These are phyloP conservation scores for Bombus ignitus DNA, from an alignment of 1,140 invertebrate species.

Conservation along the genomic window DNA sequence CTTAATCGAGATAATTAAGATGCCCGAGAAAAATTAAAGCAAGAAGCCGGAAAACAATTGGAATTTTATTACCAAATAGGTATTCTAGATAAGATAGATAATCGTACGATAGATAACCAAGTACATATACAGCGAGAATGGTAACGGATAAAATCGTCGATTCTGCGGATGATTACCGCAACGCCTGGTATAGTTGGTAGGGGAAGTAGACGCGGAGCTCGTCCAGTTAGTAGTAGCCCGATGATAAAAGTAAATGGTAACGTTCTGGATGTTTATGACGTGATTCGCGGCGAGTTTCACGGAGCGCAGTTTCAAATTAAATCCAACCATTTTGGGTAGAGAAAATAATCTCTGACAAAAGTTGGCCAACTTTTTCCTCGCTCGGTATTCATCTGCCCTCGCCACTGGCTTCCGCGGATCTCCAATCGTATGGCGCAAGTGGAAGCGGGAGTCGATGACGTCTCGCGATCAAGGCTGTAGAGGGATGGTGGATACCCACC, in stretches of 20 bases:
- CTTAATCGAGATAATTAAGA: too few species aligned
- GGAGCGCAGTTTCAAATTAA: constrained; percentile 79
- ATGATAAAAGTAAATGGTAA: constrained; percentile 69
- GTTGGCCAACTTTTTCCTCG: constrained; percentile 75
- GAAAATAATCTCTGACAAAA: constrained; percentile 80
- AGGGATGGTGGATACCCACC: constrained; percentile 52
- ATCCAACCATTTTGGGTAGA: constrained; percentile 79
- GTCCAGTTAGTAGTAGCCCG: neutral
- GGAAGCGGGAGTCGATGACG: constrained; percentile 46
- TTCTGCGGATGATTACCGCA: neutral
- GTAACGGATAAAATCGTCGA: constrained; percentile 8
- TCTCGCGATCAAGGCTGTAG: constrained; percentile 43
- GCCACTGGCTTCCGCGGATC: constrained; percentile 28
- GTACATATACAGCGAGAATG: neutral
- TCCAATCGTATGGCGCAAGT: constrained; percentile 43
- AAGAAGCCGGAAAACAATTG: too few species aligned
- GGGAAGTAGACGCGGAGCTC: neutral
- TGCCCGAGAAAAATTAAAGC: too few species aligned
- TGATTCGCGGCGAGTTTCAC: constrained; percentile 79
- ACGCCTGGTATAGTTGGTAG: neutral
- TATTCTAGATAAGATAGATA: too few species aligned
- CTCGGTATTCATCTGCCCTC: neutral
- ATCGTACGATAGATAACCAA: neutral
- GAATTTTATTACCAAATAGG: too few species aligned
- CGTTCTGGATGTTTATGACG: constrained; percentile 79